phyloP scores from a whole-genome alignment of 1,140 invertebrate genomes.

The Oryctes rhinoceros region DNA sequence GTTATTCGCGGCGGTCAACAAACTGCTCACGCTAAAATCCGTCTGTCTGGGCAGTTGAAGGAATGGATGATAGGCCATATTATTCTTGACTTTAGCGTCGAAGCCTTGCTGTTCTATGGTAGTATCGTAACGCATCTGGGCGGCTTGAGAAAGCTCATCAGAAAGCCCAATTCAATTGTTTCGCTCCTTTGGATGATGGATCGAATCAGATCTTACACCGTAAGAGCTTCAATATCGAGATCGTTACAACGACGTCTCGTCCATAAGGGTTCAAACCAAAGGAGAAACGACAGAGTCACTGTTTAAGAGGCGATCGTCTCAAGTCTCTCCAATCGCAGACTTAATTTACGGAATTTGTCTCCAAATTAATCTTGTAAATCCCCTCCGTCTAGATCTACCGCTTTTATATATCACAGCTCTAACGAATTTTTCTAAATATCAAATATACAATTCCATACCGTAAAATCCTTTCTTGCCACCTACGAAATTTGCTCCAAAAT shows the following conservation, averaged over 20 bases:
- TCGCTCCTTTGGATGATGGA: background rate
- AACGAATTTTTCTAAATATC: no score
- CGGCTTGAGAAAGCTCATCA: conserved; percentile 35
- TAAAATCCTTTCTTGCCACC: background rate
- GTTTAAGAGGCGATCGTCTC: background rate
- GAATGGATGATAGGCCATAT: conserved; percentile 74
- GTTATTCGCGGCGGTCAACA: conserved; percentile 76
- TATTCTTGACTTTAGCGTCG: conserved; percentile 54
- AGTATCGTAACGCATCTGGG: conserved; percentile 60
- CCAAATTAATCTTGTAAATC: background rate
- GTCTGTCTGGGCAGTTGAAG: conserved; percentile 81
- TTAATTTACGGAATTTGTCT: background rate
- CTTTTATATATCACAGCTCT: background rate
- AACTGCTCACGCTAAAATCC: conserved; percentile 90
- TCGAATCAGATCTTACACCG: background rate
- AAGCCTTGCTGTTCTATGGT: conserved; percentile 49
- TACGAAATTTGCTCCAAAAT: conserved; percentile 8
- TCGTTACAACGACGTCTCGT: no score
- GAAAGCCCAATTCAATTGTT: conserved; percentile 22
- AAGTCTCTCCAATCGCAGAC: background rate
- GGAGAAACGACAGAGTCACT: background rate
- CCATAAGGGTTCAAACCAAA: no score
- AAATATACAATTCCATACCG: no score
- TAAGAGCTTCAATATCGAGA: no score
- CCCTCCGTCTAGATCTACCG: background rate